Evolutionary conservation across 2,113 vertebrate species (phyloP).

Genomic region (Fregata magnificens): DNA sequence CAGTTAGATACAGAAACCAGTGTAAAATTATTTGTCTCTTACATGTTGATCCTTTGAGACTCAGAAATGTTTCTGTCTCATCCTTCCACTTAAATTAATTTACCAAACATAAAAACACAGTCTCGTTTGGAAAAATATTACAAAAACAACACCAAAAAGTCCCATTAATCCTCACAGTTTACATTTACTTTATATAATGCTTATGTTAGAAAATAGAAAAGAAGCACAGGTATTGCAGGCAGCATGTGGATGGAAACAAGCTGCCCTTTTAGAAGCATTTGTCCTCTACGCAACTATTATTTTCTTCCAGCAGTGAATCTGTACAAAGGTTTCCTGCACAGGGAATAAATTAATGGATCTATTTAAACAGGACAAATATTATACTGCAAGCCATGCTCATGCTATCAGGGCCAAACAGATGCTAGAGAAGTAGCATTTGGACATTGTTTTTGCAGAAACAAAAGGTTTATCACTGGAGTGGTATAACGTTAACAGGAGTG

Average conservation of each 20-base stretch:
- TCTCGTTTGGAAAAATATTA: not conserved
- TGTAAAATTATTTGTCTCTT: not conserved
- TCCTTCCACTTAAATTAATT: not conserved
- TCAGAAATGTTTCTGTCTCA: not conserved
- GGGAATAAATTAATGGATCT: constrained; percentile 53
- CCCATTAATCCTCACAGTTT: not conserved
- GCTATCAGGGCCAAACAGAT: constrained; percentile 45
- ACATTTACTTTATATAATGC: not conserved
- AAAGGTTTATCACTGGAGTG: constrained; percentile 26
- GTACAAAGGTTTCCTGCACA: constrained; percentile 32
- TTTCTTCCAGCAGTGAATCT: constrained; percentile 26
- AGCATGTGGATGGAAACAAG: not conserved
- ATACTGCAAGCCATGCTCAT: not conserved
- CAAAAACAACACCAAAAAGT: not conserved
- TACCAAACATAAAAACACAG: not conserved
- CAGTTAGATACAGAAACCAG: not conserved
- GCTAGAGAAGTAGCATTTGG: not conserved
- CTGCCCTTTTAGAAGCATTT: not conserved
- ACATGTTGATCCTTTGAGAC: not conserved
- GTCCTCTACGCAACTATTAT: not conserved
- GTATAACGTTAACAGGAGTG: not conserved
- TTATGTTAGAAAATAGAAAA: not conserved
- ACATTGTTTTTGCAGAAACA: constrained; percentile 38
- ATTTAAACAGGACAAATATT: constrained; percentile 36
- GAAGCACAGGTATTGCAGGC: not conserved